Conservation (phyloP, 2,113 vertebrate species). For the Hipposideros armiger region DNA sequence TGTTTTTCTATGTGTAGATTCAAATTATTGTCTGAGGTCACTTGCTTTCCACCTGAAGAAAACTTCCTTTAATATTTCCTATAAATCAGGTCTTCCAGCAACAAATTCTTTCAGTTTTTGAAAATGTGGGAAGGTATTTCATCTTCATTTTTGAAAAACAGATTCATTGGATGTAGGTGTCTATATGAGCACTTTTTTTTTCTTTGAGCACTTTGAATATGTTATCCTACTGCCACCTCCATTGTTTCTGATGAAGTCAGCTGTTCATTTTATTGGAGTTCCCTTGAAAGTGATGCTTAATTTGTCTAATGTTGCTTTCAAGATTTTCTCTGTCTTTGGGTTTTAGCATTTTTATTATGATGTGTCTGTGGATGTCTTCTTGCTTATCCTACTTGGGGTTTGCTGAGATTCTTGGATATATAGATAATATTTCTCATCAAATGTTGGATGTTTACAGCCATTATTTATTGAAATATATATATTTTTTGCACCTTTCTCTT, state of each 20-base stretch:
- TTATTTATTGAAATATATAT: constrained; percentile 6
- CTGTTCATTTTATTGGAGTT: constrained; percentile 23
- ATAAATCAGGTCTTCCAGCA: not conserved
- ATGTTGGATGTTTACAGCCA: constrained; percentile 17
- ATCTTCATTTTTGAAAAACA: constrained; percentile 46
- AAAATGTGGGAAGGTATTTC: constrained; percentile 1
- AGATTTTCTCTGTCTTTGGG: constrained; percentile 47
- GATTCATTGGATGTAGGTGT: constrained; percentile 23
- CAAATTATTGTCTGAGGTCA: constrained; percentile 50
- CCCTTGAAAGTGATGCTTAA: constrained; percentile 28
- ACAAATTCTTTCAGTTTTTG: not conserved
- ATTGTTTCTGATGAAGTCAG: constrained; percentile 25
- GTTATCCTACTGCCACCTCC: not conserved
- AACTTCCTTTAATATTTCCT: constrained; percentile 50
- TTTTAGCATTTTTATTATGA: constrained; percentile 55
- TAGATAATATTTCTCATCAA: constrained; percentile 52
- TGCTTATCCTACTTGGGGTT: constrained; percentile 5
- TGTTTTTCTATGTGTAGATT: constrained; percentile 1
- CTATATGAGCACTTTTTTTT: not conserved
- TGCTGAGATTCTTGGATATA: not conserved
- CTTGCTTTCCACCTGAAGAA: constrained; percentile 52
- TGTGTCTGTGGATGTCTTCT: constrained; percentile 17
- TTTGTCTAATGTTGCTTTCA: constrained; percentile 42
- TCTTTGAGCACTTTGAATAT: constrained; percentile 38
- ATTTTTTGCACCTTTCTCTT: not conserved